phyloP scores from a whole-genome alignment of 2,113 vertebrate genomes.

The Chloroceryle aenea region DNA sequence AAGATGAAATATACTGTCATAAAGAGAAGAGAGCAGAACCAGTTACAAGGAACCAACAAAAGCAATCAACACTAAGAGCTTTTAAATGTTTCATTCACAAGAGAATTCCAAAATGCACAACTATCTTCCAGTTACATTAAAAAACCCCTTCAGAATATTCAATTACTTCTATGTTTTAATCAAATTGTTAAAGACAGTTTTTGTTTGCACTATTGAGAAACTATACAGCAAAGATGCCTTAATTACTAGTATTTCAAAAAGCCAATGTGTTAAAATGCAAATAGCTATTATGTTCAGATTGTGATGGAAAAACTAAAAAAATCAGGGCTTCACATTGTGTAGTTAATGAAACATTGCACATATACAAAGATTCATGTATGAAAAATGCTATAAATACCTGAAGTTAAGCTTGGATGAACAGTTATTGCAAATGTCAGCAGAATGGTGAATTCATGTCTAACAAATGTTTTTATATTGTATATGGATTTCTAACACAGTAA shows the following conservation, averaged over 20 bases:
- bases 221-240: slow-evolving; percentile 77
- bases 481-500: slow-evolving; percentile 74
- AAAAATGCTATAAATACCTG: slow-evolving; percentile 59
- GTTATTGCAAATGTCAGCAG: slow-evolving; percentile 65
- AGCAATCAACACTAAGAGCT: slow-evolving; percentile 66
- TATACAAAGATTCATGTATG: slow-evolving; percentile 61
- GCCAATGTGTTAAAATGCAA: slow-evolving; percentile 69
- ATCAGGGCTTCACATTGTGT: slow-evolving; percentile 74
- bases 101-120: slow-evolving; percentile 71
- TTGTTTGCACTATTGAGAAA: slow-evolving; percentile 77
- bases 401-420: slow-evolving; percentile 70
- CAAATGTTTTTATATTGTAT: slow-evolving; percentile 74
- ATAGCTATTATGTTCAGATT: slow-evolving; percentile 66
- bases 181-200: slow-evolving; percentile 71
- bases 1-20: slow-evolving; percentile 50
- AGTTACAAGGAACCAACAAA: slow-evolving; percentile 61
- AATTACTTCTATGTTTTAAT: slow-evolving; percentile 66
- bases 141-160: slow-evolving; percentile 45
- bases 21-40: slow-evolving; percentile 61
- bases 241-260: slow-evolving; percentile 75
- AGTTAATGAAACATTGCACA: slow-evolving; percentile 68
- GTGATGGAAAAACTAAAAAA: slow-evolving; percentile 54
- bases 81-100: slow-evolving; percentile 69
- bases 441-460: slow-evolving; percentile 74
- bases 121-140: slow-evolving; percentile 65